Percentiles rank a stretch among this genome's conserved stretches.
Evolutionary conservation across 2,113 vertebrate species (phyloP).

Genomic region (Dipodomys spectabilis): DNA sequence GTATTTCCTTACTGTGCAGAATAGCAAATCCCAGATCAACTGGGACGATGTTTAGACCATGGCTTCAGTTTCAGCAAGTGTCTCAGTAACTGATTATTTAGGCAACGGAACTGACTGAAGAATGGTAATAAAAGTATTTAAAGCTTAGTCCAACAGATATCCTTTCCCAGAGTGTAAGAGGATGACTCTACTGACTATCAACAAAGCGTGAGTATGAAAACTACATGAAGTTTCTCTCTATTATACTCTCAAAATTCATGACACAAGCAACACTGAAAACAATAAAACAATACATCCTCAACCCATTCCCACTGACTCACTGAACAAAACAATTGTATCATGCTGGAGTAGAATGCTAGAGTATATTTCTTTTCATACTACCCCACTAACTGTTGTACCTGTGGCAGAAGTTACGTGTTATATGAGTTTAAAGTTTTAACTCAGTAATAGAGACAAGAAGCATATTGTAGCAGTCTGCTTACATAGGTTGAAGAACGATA

Average conservation of each 20-base stretch:
- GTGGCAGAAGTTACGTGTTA: neutral
- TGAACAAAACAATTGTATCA: no score
- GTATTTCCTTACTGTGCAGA: neutral
- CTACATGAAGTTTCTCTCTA: no score
- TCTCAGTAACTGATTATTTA: conserved; percentile 4
- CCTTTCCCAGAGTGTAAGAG: neutral
- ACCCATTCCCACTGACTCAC: no score
- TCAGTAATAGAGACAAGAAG: neutral
- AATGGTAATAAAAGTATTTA: neutral
- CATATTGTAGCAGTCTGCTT: neutral
- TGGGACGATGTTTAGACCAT: neutral
- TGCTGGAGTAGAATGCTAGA: no score
- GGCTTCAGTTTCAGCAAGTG: neutral
- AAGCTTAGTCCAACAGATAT: neutral
- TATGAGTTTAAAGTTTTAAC: neutral
- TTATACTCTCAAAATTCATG: no score
- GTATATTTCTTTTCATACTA: no score
- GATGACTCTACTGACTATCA: neutral
- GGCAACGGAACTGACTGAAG: neutral
- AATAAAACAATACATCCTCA: no score
- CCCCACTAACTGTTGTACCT: neutral
- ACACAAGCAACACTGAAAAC: no score
- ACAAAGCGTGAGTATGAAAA: neutral
- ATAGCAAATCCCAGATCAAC: conserved; percentile 10
- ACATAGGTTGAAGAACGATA: neutral